Conservation (phyloP, 2,888 invertebrate species). For the Silvanus unidentatus region DNA sequence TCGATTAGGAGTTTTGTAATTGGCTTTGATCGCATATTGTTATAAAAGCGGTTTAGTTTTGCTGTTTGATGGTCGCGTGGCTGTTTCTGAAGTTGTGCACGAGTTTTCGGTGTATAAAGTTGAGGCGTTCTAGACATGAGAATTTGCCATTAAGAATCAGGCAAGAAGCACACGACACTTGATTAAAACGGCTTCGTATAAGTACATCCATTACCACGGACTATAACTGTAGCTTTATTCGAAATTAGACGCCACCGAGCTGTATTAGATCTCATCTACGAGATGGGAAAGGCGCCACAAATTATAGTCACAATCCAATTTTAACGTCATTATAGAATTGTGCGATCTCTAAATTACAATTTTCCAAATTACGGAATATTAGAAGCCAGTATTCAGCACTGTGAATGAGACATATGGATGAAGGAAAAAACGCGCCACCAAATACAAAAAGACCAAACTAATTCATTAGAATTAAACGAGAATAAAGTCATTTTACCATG, state of each 20-base stretch:
- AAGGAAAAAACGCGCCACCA: too few relatives aligned
- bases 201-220: conserved; percentile 37
- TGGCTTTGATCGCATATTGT: conserved; percentile 7
- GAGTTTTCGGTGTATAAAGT: conserved; percentile 21
- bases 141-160: conserved; percentile 39
- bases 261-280: conserved; percentile 28
- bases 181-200: conserved; percentile 37
- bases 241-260: conserved; percentile 34
- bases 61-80: conserved; percentile 10
- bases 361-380: background rate
- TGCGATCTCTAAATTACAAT: conserved; percentile 3
- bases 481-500: too few relatives aligned
- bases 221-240: conserved; percentile 36
- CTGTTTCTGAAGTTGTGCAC: conserved; percentile 1
- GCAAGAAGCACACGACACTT: conserved; percentile 38
- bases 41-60: conserved; percentile 4
- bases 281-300: conserved; percentile 15
- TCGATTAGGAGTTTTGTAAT: conserved; percentile 6
- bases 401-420: too few relatives aligned
- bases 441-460: too few relatives aligned
- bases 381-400: background rate
- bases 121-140: conserved; percentile 31
- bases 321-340: conserved; percentile 6
- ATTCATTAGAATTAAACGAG: too few relatives aligned
- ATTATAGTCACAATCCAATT: conserved; percentile 7